Base-by-base conservation (phyloP, 2,113 vertebrate genomes). In the Piprites chloris region DNA sequence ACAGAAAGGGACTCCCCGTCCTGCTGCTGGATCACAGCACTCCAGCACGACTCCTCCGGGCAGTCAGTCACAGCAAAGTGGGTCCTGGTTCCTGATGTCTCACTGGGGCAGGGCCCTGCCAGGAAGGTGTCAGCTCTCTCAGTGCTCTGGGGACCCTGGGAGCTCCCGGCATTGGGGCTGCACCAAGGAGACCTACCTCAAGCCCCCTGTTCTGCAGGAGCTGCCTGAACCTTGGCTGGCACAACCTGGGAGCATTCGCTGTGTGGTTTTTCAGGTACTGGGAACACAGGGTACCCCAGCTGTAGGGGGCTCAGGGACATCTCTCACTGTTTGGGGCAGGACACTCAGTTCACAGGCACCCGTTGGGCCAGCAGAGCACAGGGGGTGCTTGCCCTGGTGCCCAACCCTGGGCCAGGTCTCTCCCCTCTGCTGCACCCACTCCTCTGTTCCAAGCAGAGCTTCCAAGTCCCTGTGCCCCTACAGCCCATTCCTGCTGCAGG, bases 51-150 rank as follows among this genome's bases (percentile, higher is more conserved):
- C 4, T 97, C 96, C 63, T 98, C 96, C 0, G 97, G 85, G n/a
- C 78, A 86, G 16, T 97, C 87, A 0, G 97, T 98, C 85, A 99
- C 79, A 2, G 93, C 91, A 33, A 99, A 99, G 67, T 96, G 97
- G 39, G 97, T 98, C 61, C 91, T 98, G 94, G 99, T 99, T 67
- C 99, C 98, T 0, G 97, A 98, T 3, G 98, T 95, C 87, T 99
- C 97, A 9, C 91, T 98, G 42, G 99, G 98, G 11, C 96, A 97
- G 15, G 99, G 98, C 18, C 99, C 99, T 99, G 88, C 4, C 53
- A 20, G 44, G 24, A 58, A 72, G 30, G 24, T 0, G 4, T 93
- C 46, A 50, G 80, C 14, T 24, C 18, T 74, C 19, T 22, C 3
- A 1, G n/a, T 14, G 52, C n/a, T 52, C 33, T 20, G 7, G 41